Evolutionary conservation across 2,113 vertebrate species (phyloP).

Genomic region (Myiopsitta monachus): DNA sequence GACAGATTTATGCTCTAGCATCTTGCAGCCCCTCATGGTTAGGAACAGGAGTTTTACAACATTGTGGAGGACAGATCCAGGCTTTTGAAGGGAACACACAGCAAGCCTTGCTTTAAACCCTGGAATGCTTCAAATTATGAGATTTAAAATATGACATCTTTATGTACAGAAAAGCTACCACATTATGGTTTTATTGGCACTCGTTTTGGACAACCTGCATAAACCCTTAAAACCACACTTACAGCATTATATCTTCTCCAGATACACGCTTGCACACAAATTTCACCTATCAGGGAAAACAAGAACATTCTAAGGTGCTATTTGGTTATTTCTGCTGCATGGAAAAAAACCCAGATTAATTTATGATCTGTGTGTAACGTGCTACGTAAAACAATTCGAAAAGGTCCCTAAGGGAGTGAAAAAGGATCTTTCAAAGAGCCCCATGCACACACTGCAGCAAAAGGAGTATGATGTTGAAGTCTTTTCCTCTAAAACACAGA

Average conservation of each 20-base stretch:
- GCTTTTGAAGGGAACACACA: constrained; percentile 50
- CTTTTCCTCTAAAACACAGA: background rate
- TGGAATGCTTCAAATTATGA: constrained; percentile 51
- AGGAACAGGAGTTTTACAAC: constrained; percentile 67
- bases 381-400: background rate
- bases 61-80: constrained; percentile 37
- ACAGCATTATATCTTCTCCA: background rate
- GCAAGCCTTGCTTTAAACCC: constrained; percentile 37
- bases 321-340: background rate
- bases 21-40: constrained; percentile 14
- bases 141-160: constrained; percentile 69
- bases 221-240: constrained; percentile 15
- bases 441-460: background rate
- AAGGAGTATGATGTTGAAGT: background rate
- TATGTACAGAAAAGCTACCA: constrained; percentile 69
- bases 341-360: background rate
- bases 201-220: constrained; percentile 64
- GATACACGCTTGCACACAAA: background rate
- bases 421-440: background rate
- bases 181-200: constrained; percentile 69
- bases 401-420: background rate
- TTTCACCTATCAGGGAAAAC: background rate
- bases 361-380: background rate
- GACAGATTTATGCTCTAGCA: constrained; percentile 65
- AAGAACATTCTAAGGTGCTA: background rate